These are phyloP conservation scores for Heliothis peltigera DNA, from an alignment of 2,888 invertebrate genomes.

Conservation along the genomic window DNA sequence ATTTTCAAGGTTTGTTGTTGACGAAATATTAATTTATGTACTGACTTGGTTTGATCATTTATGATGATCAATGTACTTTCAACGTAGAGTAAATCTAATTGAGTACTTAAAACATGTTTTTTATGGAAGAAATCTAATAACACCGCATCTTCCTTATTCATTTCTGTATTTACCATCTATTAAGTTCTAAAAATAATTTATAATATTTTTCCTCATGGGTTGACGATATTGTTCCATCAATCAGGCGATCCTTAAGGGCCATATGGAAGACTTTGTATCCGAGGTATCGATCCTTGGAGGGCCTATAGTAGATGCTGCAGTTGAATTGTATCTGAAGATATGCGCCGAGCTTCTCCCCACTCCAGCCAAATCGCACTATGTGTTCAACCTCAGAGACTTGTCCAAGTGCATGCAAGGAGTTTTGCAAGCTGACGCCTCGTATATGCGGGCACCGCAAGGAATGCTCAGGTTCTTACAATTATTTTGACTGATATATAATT, in stretches of 20 bases:
- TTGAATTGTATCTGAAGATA: constrained; percentile 95
- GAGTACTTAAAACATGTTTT: no score
- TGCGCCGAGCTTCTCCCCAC: constrained; percentile 95
- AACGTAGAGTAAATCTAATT: no score
- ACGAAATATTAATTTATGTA: neutral
- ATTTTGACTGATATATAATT: neutral
- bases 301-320: constrained; percentile 94
- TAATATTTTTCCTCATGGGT: neutral
- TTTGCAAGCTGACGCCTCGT: constrained; percentile 94
- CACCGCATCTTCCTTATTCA: neutral
- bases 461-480: constrained; percentile 90
- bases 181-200: neutral
- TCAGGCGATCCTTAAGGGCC: constrained; percentile 93
- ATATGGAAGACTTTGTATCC: constrained; percentile 93
- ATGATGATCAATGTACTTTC: no score
- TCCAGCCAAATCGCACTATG: constrained; percentile 97
- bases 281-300: constrained; percentile 92
- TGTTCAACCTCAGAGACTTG: constrained; percentile 97
- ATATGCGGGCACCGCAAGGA: constrained; percentile 91
- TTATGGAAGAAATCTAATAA: no score
- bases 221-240: constrained; percentile 30
- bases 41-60: no score
- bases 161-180: neutral
- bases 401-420: constrained; percentile 98
- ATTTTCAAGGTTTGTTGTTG: constrained; percentile 91